phyloP scores from a whole-genome alignment of 2,888 invertebrate genomes.

The Diplazon laetatorius region DNA sequence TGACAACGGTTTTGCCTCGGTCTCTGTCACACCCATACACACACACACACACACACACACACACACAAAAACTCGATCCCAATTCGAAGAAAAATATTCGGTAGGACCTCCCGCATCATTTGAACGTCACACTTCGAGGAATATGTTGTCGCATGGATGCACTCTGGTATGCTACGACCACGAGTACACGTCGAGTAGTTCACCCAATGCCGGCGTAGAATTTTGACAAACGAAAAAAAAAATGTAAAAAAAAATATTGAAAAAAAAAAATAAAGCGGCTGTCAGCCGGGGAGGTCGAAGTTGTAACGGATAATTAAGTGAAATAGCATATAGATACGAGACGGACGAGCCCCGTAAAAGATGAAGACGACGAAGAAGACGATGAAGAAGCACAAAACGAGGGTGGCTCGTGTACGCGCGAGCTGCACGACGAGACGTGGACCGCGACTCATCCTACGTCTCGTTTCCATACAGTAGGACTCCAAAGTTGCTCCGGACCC shows the following conservation, averaged over 20 bases:
- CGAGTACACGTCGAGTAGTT: constrained; percentile 23
- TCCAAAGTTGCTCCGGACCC: constrained; percentile 54
- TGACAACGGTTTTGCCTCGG: too few relatives aligned
- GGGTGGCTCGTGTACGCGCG: constrained; percentile 24
- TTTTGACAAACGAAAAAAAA: constrained; percentile 28
- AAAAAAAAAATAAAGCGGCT: constrained; percentile 31
- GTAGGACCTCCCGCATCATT: constrained; percentile 48
- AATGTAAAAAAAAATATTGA: too few relatives aligned
- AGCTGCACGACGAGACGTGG: constrained; percentile 20
- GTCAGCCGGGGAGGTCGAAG: constrained; percentile 40
- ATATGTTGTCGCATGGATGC: constrained; percentile 48
- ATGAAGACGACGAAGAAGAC: constrained; percentile 31
- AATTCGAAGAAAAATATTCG: constrained; percentile 6
- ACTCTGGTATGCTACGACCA: constrained; percentile 18
- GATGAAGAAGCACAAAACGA: constrained; percentile 41
- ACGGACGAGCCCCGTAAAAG: constrained; percentile 17
- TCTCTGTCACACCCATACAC: too few relatives aligned
- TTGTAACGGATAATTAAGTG: constrained; percentile 37
- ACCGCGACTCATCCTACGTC: constrained; percentile 32
- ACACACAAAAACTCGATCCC: neutral
- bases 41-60: too few relatives aligned
- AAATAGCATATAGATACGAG: constrained; percentile 30
- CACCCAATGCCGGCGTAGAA: constrained; percentile 9
- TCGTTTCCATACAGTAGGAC: constrained; percentile 36
- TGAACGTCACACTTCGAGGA: constrained; percentile 35